Evolutionary conservation across 2,113 vertebrate species (phyloP).

Genomic region (Thunnus maccoyii): DNA sequence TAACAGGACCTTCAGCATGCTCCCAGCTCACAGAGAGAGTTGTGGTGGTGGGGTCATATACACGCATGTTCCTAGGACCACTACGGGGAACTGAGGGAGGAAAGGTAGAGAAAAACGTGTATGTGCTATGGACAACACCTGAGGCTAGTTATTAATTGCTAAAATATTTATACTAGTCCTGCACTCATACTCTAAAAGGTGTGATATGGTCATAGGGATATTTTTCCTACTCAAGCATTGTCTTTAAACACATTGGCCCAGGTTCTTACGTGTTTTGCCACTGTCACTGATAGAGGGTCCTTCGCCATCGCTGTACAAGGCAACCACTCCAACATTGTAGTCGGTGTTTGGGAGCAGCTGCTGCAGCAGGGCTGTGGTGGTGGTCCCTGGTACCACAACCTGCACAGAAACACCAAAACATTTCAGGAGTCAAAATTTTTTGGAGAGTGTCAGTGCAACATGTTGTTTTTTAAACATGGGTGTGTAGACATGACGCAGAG

Average conservation of each 20-base stretch:
- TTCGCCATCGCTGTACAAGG: constrained; percentile 94
- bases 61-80: constrained; percentile 92
- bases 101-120: background rate
- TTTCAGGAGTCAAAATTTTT: background rate
- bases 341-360: constrained; percentile 90
- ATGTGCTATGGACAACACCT: background rate
- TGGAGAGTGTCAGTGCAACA: background rate
- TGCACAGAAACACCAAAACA: constrained; percentile 64
- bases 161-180: background rate
- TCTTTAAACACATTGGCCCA: background rate
- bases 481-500: background rate
- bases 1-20: constrained; percentile 94
- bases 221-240: background rate
- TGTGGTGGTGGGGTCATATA: constrained; percentile 93
- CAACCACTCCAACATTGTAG: constrained; percentile 92
- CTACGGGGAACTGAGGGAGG: constrained; percentile 89
- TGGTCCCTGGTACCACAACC: constrained; percentile 90
- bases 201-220: background rate
- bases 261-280: constrained; percentile 93
- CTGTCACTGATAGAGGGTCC: constrained; percentile 86
- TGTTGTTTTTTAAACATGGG: background rate
- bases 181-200: background rate
- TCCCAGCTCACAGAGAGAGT: constrained; percentile 96
- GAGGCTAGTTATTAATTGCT: background rate
- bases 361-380: constrained; percentile 87